Percentiles rank a stretch among this genome's conserved stretches.
Evolutionary conservation across 2,888 invertebrate genomes (phyloP).

Genomic region (Empis livida): DNA sequence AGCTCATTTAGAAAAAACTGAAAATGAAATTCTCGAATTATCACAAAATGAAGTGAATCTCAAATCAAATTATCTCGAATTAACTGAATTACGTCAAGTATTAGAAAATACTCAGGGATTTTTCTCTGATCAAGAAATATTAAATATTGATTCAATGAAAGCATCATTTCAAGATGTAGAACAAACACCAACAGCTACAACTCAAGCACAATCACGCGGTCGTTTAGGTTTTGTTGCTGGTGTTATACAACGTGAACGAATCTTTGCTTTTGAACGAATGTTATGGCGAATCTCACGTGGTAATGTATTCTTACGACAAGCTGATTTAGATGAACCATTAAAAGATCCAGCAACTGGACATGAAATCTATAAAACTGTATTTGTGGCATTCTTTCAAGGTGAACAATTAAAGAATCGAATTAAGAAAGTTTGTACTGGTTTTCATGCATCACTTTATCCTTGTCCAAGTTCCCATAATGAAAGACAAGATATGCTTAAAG

Average conservation of each 20-base stretch:
- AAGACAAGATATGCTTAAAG: slow-evolving; percentile 67
- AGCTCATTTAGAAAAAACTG: slow-evolving; percentile 91
- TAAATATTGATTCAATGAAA: slow-evolving; percentile 36
- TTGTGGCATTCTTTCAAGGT: slow-evolving; percentile 71
- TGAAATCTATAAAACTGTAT: slow-evolving; percentile 66
- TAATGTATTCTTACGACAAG: slow-evolving; percentile 68
- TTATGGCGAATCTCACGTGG: slow-evolving; percentile 80
- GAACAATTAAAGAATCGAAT: slow-evolving; percentile 72
- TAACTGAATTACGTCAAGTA: slow-evolving; percentile 86
- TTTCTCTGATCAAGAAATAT: slow-evolving; percentile 34
- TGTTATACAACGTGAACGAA: slow-evolving; percentile 66
- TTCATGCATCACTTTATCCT: slow-evolving; percentile 73
- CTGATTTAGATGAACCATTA: slow-evolving; percentile 58
- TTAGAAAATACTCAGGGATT: slow-evolving; percentile 75
- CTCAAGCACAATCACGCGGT: slow-evolving; percentile 23
- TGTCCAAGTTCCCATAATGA: slow-evolving; percentile 71
- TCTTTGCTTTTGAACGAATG: slow-evolving; percentile 75
- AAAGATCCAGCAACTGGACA: slow-evolving; percentile 60
- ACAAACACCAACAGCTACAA: background rate
- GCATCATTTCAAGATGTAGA: slow-evolving; percentile 35
- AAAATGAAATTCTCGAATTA: slow-evolving; percentile 88
- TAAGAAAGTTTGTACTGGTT: slow-evolving; percentile 81
- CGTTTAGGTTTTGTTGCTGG: slow-evolving; percentile 64
- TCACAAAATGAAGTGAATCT: slow-evolving; percentile 90
- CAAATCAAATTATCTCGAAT: slow-evolving; percentile 84